A percentile compares a stretch with the other conserved stretches of the same genome.
These are phyloP conservation scores for Cyphotilapia sp. DNA, from an alignment of 2,113 vertebrate genomes.

Conservation along the genomic window DNA sequence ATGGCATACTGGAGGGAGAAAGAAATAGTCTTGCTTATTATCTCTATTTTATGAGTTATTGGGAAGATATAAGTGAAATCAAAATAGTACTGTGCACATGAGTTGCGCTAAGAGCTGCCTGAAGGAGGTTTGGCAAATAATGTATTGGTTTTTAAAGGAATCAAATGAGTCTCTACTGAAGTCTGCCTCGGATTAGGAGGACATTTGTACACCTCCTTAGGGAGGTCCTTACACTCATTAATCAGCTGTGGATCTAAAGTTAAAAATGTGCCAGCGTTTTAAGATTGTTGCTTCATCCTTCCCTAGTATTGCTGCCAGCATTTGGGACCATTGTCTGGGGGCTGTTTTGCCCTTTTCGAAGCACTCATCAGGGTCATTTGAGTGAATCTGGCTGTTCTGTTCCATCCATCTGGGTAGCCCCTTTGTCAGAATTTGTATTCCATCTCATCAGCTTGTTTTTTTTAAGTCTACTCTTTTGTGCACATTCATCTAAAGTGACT, in stretches of 20 bases:
- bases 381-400: background rate
- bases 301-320: background rate
- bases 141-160: background rate
- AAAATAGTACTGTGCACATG: background rate
- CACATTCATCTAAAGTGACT: constrained; percentile 9
- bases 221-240: background rate
- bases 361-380: constrained; percentile 1
- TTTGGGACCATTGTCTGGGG: background rate
- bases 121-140: background rate
- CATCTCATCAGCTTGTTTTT: constrained; percentile 3
- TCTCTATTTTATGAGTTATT: background rate
- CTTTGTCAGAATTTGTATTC: constrained; percentile 21
- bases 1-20: background rate
- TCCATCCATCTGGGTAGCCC: background rate
- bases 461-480: background rate
- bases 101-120: background rate
- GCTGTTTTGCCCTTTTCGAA: constrained; percentile 5
- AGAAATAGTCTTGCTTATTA: background rate
- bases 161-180: background rate
- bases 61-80: background rate
- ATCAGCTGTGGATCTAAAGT: background rate
- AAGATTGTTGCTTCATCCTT: background rate
- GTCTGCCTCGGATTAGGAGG: background rate
- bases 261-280: background rate
- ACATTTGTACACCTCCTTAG: background rate